A percentile compares a stretch with the other conserved stretches of the same genome.
phyloP scores from a whole-genome alignment of 2,797 vertebrate genomes.

The Ctenopoma kingsleyae region DNA sequence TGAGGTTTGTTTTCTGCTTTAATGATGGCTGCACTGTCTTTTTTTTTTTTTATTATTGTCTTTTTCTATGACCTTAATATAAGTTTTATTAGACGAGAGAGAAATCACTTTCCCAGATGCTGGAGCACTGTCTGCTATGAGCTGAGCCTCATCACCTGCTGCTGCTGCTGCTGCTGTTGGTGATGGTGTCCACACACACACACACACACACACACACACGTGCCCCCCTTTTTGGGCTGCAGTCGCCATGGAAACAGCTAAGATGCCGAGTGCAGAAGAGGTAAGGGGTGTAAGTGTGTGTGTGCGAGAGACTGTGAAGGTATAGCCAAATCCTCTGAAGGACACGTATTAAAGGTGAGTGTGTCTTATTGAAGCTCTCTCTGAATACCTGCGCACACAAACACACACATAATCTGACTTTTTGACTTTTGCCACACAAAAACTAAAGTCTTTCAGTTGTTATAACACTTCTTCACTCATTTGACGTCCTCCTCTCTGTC shows the following conservation, averaged over 20 bases:
- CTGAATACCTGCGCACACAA: conserved; percentile 15
- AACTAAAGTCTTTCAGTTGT: conserved; percentile 1
- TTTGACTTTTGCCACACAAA: background rate
- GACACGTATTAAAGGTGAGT: conserved; percentile 72
- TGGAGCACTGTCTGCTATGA: conserved; percentile 50
- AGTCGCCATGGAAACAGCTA: conserved; percentile 85
- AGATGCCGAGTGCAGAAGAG: conserved; percentile 76
- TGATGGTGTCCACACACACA: conserved; percentile 43
- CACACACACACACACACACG: conserved; percentile 35
- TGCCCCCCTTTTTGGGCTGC: conserved; percentile 53
- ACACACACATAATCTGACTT: conserved; percentile 1
- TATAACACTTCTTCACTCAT: background rate
- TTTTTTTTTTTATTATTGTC: conserved; percentile 22
- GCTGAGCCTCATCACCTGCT: conserved; percentile 70
- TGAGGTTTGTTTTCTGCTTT: conserved; percentile 36
- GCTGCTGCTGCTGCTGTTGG: conserved; percentile 36
- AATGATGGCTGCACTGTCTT: conserved; percentile 41
- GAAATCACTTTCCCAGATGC: conserved; percentile 67
- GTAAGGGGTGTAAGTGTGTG: conserved; percentile 48
- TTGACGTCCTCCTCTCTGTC: background rate
- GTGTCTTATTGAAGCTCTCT: conserved; percentile 45
- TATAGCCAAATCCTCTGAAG: conserved; percentile 71
- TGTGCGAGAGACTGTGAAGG: conserved; percentile 49
- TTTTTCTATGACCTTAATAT: conserved; percentile 57
- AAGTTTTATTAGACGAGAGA: conserved; percentile 72